Evolutionary conservation across 64 coral and sea anemone species (phyloP).

Genomic region (Montipora cactus): DNA sequence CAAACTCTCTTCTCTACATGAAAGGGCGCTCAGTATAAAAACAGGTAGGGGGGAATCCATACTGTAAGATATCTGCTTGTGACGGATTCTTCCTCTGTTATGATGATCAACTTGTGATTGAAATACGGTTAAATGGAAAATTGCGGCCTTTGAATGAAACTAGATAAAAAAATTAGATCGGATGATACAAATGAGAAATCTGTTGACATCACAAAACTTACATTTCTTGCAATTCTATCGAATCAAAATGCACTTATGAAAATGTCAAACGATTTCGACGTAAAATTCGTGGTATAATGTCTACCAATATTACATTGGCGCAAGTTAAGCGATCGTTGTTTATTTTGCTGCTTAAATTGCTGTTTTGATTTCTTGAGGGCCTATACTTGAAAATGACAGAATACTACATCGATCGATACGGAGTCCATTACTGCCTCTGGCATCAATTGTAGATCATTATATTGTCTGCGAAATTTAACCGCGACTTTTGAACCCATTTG

Average conservation of each 20-base stretch:
- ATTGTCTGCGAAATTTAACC: background rate
- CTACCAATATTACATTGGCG: background rate
- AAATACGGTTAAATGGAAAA: slow-evolving; percentile 36
- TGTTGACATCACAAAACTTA: background rate
- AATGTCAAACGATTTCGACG: background rate
- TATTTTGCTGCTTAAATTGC: slow-evolving; percentile 28
- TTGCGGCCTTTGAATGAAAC: background rate
- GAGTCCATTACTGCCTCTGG: background rate
- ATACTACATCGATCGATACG: background rate
- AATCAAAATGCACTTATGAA: background rate
- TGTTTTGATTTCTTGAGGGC: slow-evolving; percentile 29
- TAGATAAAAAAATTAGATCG: background rate
- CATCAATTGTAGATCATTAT: background rate
- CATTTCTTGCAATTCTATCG: background rate
- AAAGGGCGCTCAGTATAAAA: too few relatives aligned
- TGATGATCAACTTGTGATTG: background rate
- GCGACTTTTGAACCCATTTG: background rate
- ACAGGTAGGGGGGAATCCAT: background rate
- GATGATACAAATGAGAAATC: background rate
- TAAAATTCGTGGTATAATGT: background rate
- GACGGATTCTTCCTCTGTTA: slow-evolving; percentile 3
- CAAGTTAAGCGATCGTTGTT: background rate
- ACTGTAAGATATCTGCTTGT: slow-evolving; percentile 11
- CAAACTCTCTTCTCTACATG: background rate
- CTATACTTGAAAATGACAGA: background rate